Conservation (phyloP, 2,797 vertebrate species). For the Phyllotis vaccarum region DNA sequence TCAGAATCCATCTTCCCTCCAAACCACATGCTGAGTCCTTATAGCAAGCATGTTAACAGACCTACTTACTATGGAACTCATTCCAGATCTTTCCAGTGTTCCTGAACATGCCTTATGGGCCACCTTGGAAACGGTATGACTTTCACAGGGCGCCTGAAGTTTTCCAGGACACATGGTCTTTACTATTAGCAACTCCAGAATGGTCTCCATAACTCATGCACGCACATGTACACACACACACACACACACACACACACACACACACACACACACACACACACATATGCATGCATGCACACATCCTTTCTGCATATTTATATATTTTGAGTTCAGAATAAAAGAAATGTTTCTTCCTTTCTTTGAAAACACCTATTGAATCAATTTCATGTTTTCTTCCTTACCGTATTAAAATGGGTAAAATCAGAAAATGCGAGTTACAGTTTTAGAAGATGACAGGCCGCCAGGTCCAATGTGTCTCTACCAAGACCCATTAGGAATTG, state of each 20-base stretch:
- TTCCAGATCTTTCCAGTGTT: not conserved
- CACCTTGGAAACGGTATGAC: slow-evolving; percentile 31
- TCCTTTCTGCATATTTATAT: slow-evolving; percentile 28
- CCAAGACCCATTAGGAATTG: slow-evolving; percentile 47
- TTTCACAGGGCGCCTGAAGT: not conserved
- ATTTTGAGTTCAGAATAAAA: not conserved
- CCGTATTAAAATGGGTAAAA: slow-evolving; percentile 49
- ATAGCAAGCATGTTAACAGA: not conserved
- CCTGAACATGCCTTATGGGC: not conserved
- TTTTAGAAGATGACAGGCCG: slow-evolving; percentile 34
- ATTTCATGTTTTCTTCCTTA: not conserved
- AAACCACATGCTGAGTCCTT: not conserved
- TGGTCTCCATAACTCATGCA: not conserved
- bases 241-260: too few relatives aligned
- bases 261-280: too few relatives aligned
- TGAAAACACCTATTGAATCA: not conserved
- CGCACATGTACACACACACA: too few relatives aligned
- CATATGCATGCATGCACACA: too few relatives aligned
- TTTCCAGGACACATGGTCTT: slow-evolving; percentile 32
- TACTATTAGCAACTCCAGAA: not conserved
- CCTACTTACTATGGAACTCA: not conserved
- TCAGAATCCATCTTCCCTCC: not conserved
- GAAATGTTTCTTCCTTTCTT: slow-evolving; percentile 50
- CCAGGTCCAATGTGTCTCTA: not conserved
- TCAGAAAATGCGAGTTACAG: slow-evolving; percentile 27